Percentiles rank a stretch among this genome's conserved stretches.
phyloP scores from a whole-genome alignment of 2,888 invertebrate species.

The Aporophyla lueneburgensis region DNA sequence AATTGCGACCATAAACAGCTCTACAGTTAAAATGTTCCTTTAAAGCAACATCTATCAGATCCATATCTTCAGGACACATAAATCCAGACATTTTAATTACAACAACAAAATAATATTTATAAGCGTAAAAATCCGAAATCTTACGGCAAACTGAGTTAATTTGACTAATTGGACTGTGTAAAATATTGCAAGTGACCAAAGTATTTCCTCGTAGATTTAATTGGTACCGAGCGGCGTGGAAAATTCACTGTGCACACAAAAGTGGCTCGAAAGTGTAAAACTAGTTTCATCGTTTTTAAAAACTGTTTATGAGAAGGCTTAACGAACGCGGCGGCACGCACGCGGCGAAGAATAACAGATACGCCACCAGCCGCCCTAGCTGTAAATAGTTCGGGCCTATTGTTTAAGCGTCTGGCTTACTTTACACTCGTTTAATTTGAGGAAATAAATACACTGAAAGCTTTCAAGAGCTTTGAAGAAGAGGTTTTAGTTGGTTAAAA shows the following conservation, averaged over 20 bases:
- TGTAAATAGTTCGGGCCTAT: conserved; percentile 57
- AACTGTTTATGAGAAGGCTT: conserved; percentile 70
- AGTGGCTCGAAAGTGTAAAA: conserved; percentile 61
- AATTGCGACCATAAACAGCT: conserved; percentile 20
- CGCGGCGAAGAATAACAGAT: conserved; percentile 70
- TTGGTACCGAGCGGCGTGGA: conserved; percentile 55
- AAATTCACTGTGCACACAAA: conserved; percentile 58
- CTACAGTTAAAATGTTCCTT: not conserved
- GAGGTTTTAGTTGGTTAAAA: not conserved
- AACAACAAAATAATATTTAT: conserved; percentile 48
- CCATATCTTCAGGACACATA: conserved; percentile 36
- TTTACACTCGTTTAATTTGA: conserved; percentile 48
- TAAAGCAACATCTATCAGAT: conserved; percentile 18
- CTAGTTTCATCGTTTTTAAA: conserved; percentile 73
- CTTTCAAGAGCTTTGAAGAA: not conserved
- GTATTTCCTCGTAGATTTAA: conserved; percentile 61
- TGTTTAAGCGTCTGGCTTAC: conserved; percentile 51
- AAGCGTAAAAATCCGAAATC: conserved; percentile 51
- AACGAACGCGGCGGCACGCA: conserved; percentile 77
- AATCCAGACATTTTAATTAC: conserved; percentile 46
- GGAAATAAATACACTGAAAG: conserved; percentile 6
- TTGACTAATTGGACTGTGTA: conserved; percentile 64
- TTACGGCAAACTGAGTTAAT: conserved; percentile 56
- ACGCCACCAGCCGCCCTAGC: conserved; percentile 67
- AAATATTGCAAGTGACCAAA: conserved; percentile 66